Conservation (phyloP, 2,797 vertebrate genomes). For the Lates japonicus region DNA sequence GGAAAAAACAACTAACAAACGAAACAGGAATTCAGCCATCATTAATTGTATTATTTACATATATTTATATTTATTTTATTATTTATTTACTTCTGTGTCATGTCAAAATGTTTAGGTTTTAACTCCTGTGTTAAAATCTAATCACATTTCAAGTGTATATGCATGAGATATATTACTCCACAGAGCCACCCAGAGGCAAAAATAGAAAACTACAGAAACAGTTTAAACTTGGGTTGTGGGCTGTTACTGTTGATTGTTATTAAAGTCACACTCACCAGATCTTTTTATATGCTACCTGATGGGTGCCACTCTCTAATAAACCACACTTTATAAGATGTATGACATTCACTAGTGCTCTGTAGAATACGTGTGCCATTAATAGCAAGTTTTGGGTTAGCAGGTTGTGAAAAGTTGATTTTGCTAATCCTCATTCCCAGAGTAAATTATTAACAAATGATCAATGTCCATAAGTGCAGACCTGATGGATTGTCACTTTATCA, state of each 20-base stretch:
- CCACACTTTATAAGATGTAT: too few species aligned
- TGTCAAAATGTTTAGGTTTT: neutral
- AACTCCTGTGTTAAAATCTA: neutral
- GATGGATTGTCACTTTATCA: neutral
- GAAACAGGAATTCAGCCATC: neutral
- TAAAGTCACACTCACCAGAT: neutral
- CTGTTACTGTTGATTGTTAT: neutral
- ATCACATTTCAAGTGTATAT: neutral
- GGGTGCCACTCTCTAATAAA: neutral
- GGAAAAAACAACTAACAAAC: too few species aligned
- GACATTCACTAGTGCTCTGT: too few species aligned
- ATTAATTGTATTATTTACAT: neutral
- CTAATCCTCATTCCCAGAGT: too few species aligned
- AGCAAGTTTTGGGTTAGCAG: too few species aligned
- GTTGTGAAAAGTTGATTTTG: too few species aligned
- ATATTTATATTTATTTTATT: too few species aligned
- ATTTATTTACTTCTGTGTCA: neutral
- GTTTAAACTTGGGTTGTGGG: neutral
- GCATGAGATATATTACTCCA: conserved; percentile 7
- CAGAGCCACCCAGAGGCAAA: conserved; percentile 35
- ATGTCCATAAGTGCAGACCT: neutral
- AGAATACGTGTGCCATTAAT: too few species aligned
- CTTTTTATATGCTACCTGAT: neutral
- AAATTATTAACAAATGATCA: neutral
- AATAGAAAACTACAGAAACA: conserved; percentile 6